phyloP scores from a whole-genome alignment of 2,113 vertebrate species.

The Tychaedon coryphoeus region DNA sequence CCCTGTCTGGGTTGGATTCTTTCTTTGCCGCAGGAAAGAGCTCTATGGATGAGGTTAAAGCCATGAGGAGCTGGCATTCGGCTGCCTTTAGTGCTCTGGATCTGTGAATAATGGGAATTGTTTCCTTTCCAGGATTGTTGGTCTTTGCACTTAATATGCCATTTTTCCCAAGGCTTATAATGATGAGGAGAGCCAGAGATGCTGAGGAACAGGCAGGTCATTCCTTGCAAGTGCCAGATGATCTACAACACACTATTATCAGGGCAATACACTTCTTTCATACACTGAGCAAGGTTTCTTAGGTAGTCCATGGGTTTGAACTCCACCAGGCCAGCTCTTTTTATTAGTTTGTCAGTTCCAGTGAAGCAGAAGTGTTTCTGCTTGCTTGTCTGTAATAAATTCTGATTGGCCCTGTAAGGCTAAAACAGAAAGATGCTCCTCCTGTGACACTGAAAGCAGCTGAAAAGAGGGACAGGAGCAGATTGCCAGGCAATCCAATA shows the following conservation, averaged over 20 bases:
- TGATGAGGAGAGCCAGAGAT: constrained; percentile 27
- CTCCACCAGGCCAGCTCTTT: neutral
- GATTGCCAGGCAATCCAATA: neutral
- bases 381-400: constrained; percentile 8
- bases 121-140: neutral
- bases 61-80: neutral
- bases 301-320: neutral
- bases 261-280: neutral
- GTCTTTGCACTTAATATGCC: constrained; percentile 9
- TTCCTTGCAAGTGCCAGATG: neutral
- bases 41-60: neutral
- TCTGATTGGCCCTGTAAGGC: neutral
- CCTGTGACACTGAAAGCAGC: neutral
- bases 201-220: constrained; percentile 3
- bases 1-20: neutral
- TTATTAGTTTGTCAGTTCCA: constrained; percentile 33
- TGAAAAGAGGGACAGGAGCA: neutral
- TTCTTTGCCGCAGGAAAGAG: neutral
- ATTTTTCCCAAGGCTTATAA: constrained; percentile 10
- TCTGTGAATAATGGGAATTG: neutral
- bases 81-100: neutral
- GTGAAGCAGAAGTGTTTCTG: constrained; percentile 24
- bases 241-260: constrained; percentile 2
- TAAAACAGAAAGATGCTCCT: neutral
- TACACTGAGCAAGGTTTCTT: neutral